Base-by-base conservation (phyloP, 2,888 invertebrate species). In the Mechanitis messenoides region DNA sequence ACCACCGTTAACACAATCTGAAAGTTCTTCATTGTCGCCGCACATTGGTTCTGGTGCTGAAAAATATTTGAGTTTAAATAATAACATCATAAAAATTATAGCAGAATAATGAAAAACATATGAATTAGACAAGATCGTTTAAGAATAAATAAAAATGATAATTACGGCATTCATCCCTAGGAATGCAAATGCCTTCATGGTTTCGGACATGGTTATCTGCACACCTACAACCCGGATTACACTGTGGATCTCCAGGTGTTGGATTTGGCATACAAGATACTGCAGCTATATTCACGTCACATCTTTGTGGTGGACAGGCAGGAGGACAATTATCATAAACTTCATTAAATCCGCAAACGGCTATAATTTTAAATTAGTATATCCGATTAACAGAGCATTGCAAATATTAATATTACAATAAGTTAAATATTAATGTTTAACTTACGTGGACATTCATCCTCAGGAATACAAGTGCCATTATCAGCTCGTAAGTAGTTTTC, bases 1-100 rank as follows among this genome's bases (percentile, higher is more conserved):
- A 7, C 64, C 68, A 12, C 64, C 68, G 33, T 71, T 71, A 3
- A 68, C 66, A 56, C 77, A 78, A 3, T 55, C 45, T 1, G 68
- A 65, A 12, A 65, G 70, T 3, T 61, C 63, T 68, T 77, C 76
- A 45, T 77, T 62, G 0, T 63, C 31, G 38, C 69, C 66, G 58
- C 76, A 77, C 45, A 38, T 53, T 12, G 55, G 57, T 47, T 61
- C 47, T 9, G 53, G 56, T 60, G 45, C 5, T 56, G 31, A 33
- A 38, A 47, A 35, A 35, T 42, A 58, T 9, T 31, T 4, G 7
- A 31, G 9, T 31, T 3, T 7, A 1, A 31, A 7, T 31, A 31
- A 31, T 28, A 50, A 35, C 35, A 35, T 5, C 1, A 35, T 35
- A 35, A 35, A 5, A 35, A 35, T 35, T 35, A 4, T 5, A 4